A percentile compares a stretch with the other conserved stretches of the same genome.
Evolutionary conservation across 2,797 vertebrate species (phyloP).

Genomic region (Ctenopoma kingsleyae): DNA sequence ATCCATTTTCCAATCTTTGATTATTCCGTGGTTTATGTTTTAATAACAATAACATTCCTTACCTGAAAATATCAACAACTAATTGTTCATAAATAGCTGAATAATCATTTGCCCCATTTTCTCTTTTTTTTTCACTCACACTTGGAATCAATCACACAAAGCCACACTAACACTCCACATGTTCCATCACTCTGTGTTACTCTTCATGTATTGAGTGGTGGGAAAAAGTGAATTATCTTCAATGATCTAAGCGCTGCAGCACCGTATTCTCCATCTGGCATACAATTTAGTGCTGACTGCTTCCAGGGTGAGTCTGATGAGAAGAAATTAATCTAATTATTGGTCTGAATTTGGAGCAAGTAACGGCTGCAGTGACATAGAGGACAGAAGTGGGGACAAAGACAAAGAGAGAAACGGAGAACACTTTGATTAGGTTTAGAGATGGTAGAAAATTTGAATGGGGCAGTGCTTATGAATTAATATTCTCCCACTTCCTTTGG

Average conservation of each 20-base stretch:
- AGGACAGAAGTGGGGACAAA: conserved; percentile 22
- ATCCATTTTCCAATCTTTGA: conserved; percentile 27
- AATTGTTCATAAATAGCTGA: conserved; percentile 43
- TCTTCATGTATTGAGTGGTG: conserved; percentile 63
- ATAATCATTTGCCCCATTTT: conserved; percentile 34
- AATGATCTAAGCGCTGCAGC: conserved; percentile 77
- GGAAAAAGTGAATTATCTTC: conserved; percentile 82
- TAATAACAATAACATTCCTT: no score
- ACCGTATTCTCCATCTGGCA: conserved; percentile 74
- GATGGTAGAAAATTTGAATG: conserved; percentile 11
- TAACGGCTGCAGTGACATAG: conserved; percentile 31
- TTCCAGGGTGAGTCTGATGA: conserved; percentile 69
- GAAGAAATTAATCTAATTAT: conserved; percentile 78
- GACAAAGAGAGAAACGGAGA: background rate
- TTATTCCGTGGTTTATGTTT: background rate
- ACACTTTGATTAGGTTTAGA: conserved; percentile 15
- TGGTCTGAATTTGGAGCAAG: conserved; percentile 54
- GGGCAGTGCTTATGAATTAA: conserved; percentile 5
- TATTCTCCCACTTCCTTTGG: conserved; percentile 23
- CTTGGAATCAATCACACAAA: conserved; percentile 63
- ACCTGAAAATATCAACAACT: conserved; percentile 8
- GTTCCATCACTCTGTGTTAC: conserved; percentile 57
- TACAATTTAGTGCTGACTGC: conserved; percentile 64
- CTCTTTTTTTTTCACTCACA: conserved; percentile 41
- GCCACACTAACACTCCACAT: conserved; percentile 38